Conservation (phyloP, 92 coral and sea anemone genomes). For the Zoanthus solanderi region DNA sequence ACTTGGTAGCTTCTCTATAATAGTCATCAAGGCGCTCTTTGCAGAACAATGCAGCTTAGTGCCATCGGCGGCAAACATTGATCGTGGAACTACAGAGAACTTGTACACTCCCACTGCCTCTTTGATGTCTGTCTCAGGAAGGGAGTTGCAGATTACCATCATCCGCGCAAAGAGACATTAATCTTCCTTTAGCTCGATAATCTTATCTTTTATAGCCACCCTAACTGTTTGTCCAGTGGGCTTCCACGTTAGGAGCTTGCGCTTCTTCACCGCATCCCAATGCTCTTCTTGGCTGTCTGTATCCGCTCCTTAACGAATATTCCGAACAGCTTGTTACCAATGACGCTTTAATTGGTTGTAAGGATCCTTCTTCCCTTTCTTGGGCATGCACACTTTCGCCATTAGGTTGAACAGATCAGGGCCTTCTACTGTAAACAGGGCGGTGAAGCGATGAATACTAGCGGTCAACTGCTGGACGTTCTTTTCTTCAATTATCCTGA, state of each 20-base stretch:
- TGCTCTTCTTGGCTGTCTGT: slow-evolving; percentile 17
- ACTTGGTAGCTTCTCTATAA: slow-evolving; percentile 45
- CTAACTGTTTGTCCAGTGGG: slow-evolving; percentile 10
- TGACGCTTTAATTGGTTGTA: background rate
- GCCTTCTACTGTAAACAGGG: slow-evolving; percentile 19
- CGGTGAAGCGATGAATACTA: slow-evolving; percentile 17
- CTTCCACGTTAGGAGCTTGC: slow-evolving; percentile 41
- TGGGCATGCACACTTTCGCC: slow-evolving; percentile 26
- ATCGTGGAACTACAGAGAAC: slow-evolving; percentile 49
- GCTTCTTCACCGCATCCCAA: slow-evolving; percentile 31
- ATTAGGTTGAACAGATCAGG: slow-evolving; percentile 42
- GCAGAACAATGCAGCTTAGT: slow-evolving; percentile 42
- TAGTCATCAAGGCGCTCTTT: slow-evolving; percentile 45
- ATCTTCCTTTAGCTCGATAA: slow-evolving; percentile 51
- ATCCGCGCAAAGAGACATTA: slow-evolving; percentile 39
- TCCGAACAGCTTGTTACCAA: slow-evolving; percentile 8
- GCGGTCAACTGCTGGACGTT: slow-evolving; percentile 25
- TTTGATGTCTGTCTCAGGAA: background rate
- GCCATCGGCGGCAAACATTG: slow-evolving; percentile 57
- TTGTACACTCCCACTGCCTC: slow-evolving; percentile 42
- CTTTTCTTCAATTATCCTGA: slow-evolving; percentile 8
- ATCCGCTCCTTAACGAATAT: slow-evolving; percentile 17
- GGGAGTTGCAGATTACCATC: slow-evolving; percentile 52
- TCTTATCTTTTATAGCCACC: slow-evolving; percentile 17
- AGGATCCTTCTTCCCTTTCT: slow-evolving; percentile 31